These are phyloP conservation scores for Rhinella marina DNA, from an alignment of 2,797 vertebrate species.

Conservation along the genomic window DNA sequence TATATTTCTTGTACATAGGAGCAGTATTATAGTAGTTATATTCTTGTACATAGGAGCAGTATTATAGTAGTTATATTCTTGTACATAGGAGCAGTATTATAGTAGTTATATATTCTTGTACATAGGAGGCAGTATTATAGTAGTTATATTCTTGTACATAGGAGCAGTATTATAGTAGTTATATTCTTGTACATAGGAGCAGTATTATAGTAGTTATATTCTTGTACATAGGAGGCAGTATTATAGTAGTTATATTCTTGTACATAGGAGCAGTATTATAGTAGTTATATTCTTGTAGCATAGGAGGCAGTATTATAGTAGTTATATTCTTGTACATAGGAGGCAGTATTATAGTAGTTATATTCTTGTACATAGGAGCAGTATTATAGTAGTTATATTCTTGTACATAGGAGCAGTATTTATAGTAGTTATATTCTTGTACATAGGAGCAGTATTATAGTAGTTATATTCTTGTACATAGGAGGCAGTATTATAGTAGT, in stretches of 20 bases:
- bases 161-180: neutral
- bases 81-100: neutral
- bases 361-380: neutral
- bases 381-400: neutral
- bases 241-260: constrained; percentile 9
- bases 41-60: neutral
- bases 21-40: constrained; percentile 6
- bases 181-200: neutral
- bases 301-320: neutral
- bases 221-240: neutral
- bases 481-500: neutral
- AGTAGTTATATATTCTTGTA: constrained; percentile 1
- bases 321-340: neutral
- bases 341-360: neutral
- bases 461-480: neutral
- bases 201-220: constrained; percentile 16
- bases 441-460: neutral
- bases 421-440: neutral
- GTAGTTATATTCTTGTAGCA: constrained; percentile 7
- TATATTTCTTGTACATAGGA: neutral
- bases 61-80: constrained; percentile 13
- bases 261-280: neutral
- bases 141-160: constrained; percentile 6
- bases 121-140: constrained; percentile 3
- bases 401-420: neutral